These are phyloP conservation scores for Cephus cinctus DNA, from an alignment of 1,140 invertebrate genomes.

Conservation along the genomic window DNA sequence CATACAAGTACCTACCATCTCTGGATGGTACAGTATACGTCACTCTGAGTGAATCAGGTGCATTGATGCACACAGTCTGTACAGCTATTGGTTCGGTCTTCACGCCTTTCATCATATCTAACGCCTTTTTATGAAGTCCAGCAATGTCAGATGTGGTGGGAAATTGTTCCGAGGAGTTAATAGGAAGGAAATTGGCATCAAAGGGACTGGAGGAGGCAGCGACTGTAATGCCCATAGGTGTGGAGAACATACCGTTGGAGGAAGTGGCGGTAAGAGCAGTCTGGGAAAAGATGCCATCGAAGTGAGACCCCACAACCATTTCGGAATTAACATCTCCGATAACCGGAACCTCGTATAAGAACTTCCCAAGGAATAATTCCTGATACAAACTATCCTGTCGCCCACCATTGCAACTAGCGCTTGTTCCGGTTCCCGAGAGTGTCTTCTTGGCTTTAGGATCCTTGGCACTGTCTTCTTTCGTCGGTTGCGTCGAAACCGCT, in stretches of 20 bases:
- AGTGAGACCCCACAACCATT: constrained; percentile 39
- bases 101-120: constrained; percentile 35
- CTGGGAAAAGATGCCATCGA: constrained; percentile 38
- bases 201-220: constrained; percentile 39
- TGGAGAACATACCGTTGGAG: constrained; percentile 43
- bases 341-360: constrained; percentile 50
- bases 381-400: constrained; percentile 49
- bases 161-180: constrained; percentile 39
- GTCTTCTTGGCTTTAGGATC: constrained; percentile 48
- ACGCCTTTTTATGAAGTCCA: constrained; percentile 37
- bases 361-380: constrained; percentile 50
- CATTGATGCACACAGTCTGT: constrained; percentile 47
- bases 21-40: constrained; percentile 63
- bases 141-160: constrained; percentile 49
- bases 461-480: constrained; percentile 42
- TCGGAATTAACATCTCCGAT: constrained; percentile 52
- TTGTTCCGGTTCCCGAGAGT: constrained; percentile 53
- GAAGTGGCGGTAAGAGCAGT: constrained; percentile 41
- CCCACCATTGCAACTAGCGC: constrained; percentile 48
- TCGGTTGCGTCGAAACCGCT: constrained; percentile 21
- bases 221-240: constrained; percentile 34
- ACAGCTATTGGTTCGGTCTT: constrained; percentile 49
- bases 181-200: constrained; percentile 48
- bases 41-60: constrained; percentile 51
- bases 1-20: constrained; percentile 65